Conservation (phyloP, 30 jellyfish, hydroid and myxozoan genomes). For the Turritopsis dohrnii region DNA sequence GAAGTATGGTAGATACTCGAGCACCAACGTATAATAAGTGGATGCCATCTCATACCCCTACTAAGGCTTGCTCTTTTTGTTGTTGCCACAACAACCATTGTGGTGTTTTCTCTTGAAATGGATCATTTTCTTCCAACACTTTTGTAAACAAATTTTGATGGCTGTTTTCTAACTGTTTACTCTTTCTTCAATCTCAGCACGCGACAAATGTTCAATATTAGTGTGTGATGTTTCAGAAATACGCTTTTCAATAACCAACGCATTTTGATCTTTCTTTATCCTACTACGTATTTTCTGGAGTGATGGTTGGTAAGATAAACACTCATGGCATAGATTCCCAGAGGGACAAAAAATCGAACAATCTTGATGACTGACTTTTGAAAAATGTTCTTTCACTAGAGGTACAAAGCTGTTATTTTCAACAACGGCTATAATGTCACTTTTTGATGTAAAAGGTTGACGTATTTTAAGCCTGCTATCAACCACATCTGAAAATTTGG, state of each 20-base stretch:
- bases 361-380: neutral
- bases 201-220: neutral
- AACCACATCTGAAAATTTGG: neutral
- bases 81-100: constrained; percentile 20
- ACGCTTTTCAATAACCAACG: neutral
- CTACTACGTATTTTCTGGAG: neutral
- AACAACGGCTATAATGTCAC: neutral
- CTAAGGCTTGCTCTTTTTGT: constrained; percentile 3
- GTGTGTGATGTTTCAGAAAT: constrained; percentile 1
- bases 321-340: too few species aligned
- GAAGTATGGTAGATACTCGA: constrained; percentile 3
- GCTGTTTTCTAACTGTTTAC: neutral
- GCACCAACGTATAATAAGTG: neutral
- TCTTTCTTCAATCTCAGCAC: neutral
- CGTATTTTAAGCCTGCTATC: neutral
- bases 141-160: neutral
- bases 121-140: neutral
- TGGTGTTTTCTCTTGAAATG: neutral
- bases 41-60: neutral
- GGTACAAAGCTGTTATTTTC: neutral
- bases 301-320: neutral
- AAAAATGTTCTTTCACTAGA: too few species aligned
- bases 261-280: neutral
- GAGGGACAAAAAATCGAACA: neutral
- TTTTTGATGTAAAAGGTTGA: neutral